Percentiles rank a stretch among this genome's conserved stretches.
phyloP scores from a whole-genome alignment of 2,888 invertebrate species.

The Pediacus dermestoides region DNA sequence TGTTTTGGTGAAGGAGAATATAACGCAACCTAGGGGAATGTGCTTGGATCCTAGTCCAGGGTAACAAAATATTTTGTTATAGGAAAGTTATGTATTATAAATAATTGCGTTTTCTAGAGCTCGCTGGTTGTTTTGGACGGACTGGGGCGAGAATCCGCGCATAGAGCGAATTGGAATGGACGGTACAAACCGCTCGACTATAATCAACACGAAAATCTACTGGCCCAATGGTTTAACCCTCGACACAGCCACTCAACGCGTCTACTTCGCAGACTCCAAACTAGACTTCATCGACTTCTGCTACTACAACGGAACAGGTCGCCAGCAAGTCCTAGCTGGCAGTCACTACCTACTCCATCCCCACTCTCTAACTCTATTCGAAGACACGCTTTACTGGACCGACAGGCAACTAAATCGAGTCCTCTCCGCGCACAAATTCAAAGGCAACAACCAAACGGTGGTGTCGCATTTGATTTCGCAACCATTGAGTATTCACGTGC shows the following conservation, averaged over 20 bases:
- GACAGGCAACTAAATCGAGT: slow-evolving; percentile 90
- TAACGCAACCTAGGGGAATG: slow-evolving; percentile 95
- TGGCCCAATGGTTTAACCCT: slow-evolving; percentile 98
- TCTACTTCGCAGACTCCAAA: slow-evolving; percentile 97
- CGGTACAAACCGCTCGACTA: slow-evolving; percentile 77
- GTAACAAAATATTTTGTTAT: slow-evolving; percentile 29
- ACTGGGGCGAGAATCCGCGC: slow-evolving; percentile 97
- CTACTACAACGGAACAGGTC: slow-evolving; percentile 88
- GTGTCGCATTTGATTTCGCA: slow-evolving; percentile 92
- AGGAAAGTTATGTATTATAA: too few species aligned
- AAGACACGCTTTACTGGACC: slow-evolving; percentile 96
- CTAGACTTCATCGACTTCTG: slow-evolving; percentile 97
- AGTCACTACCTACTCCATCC: slow-evolving; percentile 94
- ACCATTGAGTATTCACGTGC: slow-evolving; percentile 91
- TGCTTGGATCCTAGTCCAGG: slow-evolving; percentile 90
- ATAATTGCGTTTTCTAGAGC: slow-evolving; percentile 50
- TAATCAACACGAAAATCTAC: slow-evolving; percentile 91
- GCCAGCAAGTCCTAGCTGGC: slow-evolving; percentile 82
- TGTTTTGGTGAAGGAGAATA: slow-evolving; percentile 86
- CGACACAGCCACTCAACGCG: slow-evolving; percentile 86
- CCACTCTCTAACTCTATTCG: slow-evolving; percentile 91
- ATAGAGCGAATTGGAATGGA: slow-evolving; percentile 97
- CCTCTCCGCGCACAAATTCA: slow-evolving; percentile 86
- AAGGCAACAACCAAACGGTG: slow-evolving; percentile 83
- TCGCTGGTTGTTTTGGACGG: slow-evolving; percentile 94